Conservation (phyloP, 2,888 invertebrate species). For the Lithodes maja region DNA sequence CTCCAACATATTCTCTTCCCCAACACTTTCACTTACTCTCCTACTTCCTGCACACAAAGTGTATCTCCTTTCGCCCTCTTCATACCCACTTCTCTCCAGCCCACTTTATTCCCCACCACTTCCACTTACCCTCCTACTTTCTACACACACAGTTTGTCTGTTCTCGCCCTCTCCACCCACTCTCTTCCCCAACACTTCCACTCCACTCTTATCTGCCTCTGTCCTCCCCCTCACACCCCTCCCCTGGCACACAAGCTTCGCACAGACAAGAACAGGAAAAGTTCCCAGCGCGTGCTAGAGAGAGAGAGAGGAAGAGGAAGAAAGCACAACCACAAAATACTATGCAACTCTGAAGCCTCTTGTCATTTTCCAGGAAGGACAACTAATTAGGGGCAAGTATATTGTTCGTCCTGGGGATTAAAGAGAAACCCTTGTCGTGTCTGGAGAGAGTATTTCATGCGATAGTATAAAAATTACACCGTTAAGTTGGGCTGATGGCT, state of each 20-base stretch:
- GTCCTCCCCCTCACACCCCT: background rate
- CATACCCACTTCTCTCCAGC: background rate
- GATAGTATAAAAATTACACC: too few relatives aligned
- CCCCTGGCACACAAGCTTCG: background rate
- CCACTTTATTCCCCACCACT: background rate
- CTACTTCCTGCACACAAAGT: background rate
- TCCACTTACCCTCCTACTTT: too few relatives aligned
- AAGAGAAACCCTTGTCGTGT: background rate
- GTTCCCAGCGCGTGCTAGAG: background rate
- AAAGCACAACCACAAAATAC: background rate
- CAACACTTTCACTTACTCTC: background rate
- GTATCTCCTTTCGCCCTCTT: background rate
- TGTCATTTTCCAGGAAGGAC: constrained; percentile 14
- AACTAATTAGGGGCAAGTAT: constrained; percentile 1
- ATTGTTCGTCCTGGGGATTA: background rate
- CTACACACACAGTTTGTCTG: too few relatives aligned
- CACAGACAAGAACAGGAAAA: background rate
- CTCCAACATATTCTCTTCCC: background rate
- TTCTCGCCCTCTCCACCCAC: background rate
- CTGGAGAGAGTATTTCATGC: too few relatives aligned
- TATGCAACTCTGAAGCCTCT: constrained; percentile 13
- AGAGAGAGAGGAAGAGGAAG: background rate
- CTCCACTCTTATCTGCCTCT: background rate
- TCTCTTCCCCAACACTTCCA: background rate
- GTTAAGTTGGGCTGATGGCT: too few relatives aligned